Conservation (phyloP, 2,797 vertebrate species). For the Argyrosomus regius region DNA sequence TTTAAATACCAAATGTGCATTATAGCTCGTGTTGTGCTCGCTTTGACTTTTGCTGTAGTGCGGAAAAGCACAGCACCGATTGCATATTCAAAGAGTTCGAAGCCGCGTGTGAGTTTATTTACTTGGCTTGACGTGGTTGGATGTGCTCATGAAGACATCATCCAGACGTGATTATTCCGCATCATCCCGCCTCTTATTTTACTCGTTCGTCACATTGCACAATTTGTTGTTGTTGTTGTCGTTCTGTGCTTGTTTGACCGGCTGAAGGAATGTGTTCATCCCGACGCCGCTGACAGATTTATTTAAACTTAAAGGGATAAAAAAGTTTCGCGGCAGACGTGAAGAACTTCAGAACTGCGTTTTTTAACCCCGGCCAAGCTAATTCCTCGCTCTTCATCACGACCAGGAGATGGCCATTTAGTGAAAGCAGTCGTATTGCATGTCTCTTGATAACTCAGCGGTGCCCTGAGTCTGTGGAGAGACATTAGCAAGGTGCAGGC, state of each 20-base stretch:
- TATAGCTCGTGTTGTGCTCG: constrained; percentile 72
- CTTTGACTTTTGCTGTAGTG: constrained; percentile 56
- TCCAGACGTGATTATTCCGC: constrained; percentile 79
- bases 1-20: constrained; percentile 86
- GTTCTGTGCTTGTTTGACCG: constrained; percentile 48
- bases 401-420: constrained; percentile 66
- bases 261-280: constrained; percentile 17
- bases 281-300: background rate
- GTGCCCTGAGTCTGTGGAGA: constrained; percentile 79
- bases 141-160: constrained; percentile 74
- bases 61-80: constrained; percentile 58
- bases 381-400: constrained; percentile 58
- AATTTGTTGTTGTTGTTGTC: constrained; percentile 26
- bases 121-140: constrained; percentile 61
- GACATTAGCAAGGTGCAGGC: constrained; percentile 87
- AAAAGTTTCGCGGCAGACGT: constrained; percentile 44
- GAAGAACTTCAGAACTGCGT: constrained; percentile 29
- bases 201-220: constrained; percentile 46
- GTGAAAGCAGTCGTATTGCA: constrained; percentile 54
- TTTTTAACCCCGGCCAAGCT: constrained; percentile 52
- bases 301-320: background rate
- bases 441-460: constrained; percentile 72
- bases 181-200: constrained; percentile 53
- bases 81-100: constrained; percentile 66
- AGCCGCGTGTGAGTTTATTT: constrained; percentile 60